These are phyloP conservation scores for Ctenoplectra terminalis DNA, from an alignment of 1,140 invertebrate species.

Conservation along the genomic window DNA sequence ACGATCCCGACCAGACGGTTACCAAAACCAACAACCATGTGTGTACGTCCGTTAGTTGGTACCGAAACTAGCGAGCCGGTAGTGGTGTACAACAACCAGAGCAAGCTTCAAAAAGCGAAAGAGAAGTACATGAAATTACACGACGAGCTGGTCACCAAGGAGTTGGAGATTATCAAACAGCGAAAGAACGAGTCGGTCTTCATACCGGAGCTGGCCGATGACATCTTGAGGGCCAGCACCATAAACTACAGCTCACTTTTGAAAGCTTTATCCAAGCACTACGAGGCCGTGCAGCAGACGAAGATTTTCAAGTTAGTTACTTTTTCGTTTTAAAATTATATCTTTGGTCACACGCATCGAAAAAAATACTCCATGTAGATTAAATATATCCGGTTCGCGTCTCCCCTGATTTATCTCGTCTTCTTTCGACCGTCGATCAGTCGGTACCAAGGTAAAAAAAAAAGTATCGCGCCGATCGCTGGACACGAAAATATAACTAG, in stretches of 20 bases:
- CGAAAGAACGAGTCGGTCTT: slow-evolving; percentile 23
- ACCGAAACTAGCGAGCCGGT: slow-evolving; percentile 56
- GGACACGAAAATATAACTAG: neutral
- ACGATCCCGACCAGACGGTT: neutral
- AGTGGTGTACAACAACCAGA: slow-evolving; percentile 32
- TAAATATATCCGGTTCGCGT: neutral
- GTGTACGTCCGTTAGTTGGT: slow-evolving; percentile 70
- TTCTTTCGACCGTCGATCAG: neutral
- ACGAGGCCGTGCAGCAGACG: slow-evolving; percentile 61
- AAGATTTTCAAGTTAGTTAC: slow-evolving; percentile 74
- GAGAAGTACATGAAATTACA: slow-evolving; percentile 76
- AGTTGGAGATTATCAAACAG: slow-evolving; percentile 53
- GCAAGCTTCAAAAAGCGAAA: slow-evolving; percentile 67
- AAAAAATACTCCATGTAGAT: too few species aligned
- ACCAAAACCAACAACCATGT: slow-evolving; percentile 63
- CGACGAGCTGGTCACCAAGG: slow-evolving; percentile 68
- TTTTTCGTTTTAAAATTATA: too few species aligned
- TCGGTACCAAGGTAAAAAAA: neutral
- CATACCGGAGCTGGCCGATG: slow-evolving; percentile 50
- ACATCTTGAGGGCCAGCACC: slow-evolving; percentile 68
- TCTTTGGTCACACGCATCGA: neutral
- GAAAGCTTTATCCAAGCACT: slow-evolving; percentile 55
- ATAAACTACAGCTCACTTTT: slow-evolving; percentile 65
- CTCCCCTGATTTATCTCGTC: neutral
- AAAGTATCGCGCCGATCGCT: neutral